These are phyloP conservation scores for Palythoa caribaeorum DNA, from an alignment of 92 coral and sea anemone genomes.

Conservation along the genomic window DNA sequence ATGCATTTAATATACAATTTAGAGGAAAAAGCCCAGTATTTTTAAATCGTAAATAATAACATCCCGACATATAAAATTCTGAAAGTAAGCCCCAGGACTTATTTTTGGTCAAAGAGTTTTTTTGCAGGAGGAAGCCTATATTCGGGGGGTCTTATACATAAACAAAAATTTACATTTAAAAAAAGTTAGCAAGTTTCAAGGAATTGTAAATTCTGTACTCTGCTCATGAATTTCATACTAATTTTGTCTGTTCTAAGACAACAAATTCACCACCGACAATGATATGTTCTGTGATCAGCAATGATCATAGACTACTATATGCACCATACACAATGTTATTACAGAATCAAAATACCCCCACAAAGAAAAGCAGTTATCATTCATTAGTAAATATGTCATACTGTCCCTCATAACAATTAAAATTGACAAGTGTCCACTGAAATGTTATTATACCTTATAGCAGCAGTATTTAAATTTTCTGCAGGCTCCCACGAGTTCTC, in stretches of 20 bases:
- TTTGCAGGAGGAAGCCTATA: slow-evolving; percentile 9
- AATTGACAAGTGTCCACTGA: slow-evolving; percentile 36
- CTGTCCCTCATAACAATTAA: slow-evolving; percentile 31
- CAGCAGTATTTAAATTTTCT: slow-evolving; percentile 40
- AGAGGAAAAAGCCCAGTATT: slow-evolving; percentile 11
- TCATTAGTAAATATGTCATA: slow-evolving; percentile 19
- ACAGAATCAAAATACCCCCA: neutral
- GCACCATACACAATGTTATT: no score
- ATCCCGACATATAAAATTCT: slow-evolving; percentile 1
- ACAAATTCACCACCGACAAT: slow-evolving; percentile 4
- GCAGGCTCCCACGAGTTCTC: slow-evolving; percentile 43
- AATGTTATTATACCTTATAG: slow-evolving; percentile 21
- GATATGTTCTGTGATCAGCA: slow-evolving; percentile 21
- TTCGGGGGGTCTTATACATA: slow-evolving; percentile 7
- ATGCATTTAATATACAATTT: neutral
- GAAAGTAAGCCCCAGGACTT: neutral
- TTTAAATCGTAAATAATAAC: neutral
- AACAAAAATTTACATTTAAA: neutral
- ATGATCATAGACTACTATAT: neutral
- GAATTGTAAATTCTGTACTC: neutral
- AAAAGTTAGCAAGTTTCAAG: no score
- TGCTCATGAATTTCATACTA: slow-evolving; percentile 1
- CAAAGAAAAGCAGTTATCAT: slow-evolving; percentile 18
- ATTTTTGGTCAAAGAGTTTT: neutral
- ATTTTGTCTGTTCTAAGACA: slow-evolving; percentile 23